phyloP scores from a whole-genome alignment of 2,797 vertebrate genomes.

The Xenopus petersii region DNA sequence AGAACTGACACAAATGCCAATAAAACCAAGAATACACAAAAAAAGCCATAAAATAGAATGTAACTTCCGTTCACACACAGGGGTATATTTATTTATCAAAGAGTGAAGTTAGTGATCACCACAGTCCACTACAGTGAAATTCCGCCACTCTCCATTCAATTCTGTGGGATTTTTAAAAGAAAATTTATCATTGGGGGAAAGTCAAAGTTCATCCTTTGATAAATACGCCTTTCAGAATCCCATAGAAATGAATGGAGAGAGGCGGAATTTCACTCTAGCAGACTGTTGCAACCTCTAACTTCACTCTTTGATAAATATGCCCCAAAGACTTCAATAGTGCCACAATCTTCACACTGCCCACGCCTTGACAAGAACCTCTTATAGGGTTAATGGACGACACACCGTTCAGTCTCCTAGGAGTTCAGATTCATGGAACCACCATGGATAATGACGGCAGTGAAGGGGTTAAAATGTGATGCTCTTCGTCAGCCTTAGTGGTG shows the following conservation, averaged over 20 bases:
- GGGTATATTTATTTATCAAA: no score
- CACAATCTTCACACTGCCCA: background rate
- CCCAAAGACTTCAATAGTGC: background rate
- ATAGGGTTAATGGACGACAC: background rate
- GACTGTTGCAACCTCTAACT: no score
- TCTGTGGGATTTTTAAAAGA: no score
- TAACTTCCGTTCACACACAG: background rate
- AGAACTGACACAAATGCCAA: conserved; percentile 11
- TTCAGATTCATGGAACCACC: background rate
- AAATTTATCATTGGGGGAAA: no score
- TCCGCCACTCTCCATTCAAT: no score
- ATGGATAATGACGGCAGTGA: background rate
- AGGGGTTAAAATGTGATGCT: background rate
- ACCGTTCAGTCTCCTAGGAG: background rate
- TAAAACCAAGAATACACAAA: conserved; percentile 8
- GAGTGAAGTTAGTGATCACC: no score
- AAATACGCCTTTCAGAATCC: no score
- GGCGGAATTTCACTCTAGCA: no score
- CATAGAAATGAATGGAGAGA: no score
- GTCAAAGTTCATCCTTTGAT: no score
- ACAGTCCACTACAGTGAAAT: no score
- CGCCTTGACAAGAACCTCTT: background rate
- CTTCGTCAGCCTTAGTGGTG: background rate
- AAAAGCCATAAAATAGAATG: background rate
- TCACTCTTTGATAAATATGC: no score